phyloP scores from a whole-genome alignment of 2,797 vertebrate genomes.

The Bradypus variegatus region DNA sequence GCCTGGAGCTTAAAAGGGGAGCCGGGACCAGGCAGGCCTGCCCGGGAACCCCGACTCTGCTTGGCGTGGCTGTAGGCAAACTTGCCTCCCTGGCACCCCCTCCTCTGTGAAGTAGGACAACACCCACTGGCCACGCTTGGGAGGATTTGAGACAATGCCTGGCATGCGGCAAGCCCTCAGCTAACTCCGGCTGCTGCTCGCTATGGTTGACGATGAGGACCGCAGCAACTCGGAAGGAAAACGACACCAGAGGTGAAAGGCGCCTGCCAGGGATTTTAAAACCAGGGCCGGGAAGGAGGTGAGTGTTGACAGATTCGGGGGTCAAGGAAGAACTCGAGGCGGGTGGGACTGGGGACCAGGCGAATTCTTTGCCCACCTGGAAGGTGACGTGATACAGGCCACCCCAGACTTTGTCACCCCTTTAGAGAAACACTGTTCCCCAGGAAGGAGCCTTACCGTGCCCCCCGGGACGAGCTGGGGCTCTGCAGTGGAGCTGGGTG shows the following conservation, averaged over 20 bases:
- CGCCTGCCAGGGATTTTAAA: neutral
- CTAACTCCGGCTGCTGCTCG: neutral
- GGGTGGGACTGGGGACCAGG: neutral
- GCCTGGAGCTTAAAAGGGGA: too few relatives aligned
- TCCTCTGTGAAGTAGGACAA: neutral
- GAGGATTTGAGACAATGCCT: neutral
- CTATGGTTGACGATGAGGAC: neutral
- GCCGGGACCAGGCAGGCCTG: neutral
- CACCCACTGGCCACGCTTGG: neutral
- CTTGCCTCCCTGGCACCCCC: neutral
- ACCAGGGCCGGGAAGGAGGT: neutral
- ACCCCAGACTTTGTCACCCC: conserved; percentile 15
- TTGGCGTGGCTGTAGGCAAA: neutral
- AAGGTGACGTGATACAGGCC: neutral
- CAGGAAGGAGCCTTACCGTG: too few relatives aligned
- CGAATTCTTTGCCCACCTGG: neutral
- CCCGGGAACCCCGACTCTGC: neutral
- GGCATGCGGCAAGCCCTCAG: neutral
- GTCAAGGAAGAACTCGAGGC: neutral
- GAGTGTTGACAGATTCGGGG: neutral
- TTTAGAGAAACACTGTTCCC: too few relatives aligned
- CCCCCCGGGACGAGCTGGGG: neutral
- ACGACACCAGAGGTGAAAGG: neutral
- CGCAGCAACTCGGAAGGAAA: neutral
- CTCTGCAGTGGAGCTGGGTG: neutral